These are phyloP conservation scores for Columbina picui DNA, from an alignment of 2,113 vertebrate species.

Conservation along the genomic window DNA sequence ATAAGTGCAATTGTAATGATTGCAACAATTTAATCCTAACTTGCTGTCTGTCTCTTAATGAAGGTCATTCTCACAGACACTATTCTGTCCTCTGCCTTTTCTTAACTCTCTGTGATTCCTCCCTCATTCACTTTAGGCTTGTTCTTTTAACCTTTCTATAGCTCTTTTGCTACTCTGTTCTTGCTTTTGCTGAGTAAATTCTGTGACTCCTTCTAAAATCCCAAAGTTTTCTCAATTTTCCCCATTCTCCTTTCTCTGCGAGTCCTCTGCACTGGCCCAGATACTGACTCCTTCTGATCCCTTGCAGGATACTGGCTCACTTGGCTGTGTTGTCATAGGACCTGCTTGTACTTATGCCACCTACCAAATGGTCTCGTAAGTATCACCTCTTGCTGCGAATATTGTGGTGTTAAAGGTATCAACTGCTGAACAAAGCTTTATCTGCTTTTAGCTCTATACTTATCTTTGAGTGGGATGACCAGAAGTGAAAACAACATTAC, in stretches of 20 bases:
- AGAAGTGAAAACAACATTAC: not conserved
- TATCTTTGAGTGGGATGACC: not conserved
- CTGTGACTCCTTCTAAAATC: not conserved
- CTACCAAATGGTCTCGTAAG: slow-evolving; percentile 94
- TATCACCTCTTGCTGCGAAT: slow-evolving; percentile 22
- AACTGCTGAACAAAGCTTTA: not conserved
- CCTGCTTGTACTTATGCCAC: slow-evolving; percentile 92
- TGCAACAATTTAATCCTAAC: not conserved
- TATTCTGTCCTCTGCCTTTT: not conserved
- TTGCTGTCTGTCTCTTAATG: not conserved
- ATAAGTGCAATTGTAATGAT: not conserved
- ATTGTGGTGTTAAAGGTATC: not conserved
- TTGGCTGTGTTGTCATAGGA: slow-evolving; percentile 91
- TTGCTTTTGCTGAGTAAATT: not conserved
- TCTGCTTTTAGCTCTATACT: not conserved
- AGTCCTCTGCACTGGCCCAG: not conserved
- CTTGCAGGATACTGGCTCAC: slow-evolving; percentile 58
- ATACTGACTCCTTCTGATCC: not conserved
- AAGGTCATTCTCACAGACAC: not conserved
- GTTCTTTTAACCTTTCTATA: not conserved
- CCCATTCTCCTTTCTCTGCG: not conserved
- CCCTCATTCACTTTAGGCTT: not conserved
- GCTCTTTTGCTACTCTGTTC: not conserved
- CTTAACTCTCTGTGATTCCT: not conserved
- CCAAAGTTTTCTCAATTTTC: not conserved